Evolutionary conservation across 2,888 invertebrate species (phyloP).

Genomic region (Drosophila rubida): DNA sequence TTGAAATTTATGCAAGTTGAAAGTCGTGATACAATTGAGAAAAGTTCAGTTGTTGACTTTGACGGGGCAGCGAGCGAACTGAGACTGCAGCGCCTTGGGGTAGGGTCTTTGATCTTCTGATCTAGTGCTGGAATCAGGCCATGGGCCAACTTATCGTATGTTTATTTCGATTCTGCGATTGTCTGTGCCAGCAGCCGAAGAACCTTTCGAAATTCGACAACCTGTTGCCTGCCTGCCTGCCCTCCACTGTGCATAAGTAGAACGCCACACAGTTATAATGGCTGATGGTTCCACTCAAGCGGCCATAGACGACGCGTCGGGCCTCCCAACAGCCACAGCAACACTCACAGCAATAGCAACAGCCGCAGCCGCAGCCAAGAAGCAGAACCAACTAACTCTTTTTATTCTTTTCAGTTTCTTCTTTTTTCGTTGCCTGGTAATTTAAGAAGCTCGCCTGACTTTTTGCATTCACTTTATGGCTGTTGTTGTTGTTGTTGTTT

Average conservation of each 20-base stretch:
- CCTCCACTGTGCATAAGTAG: constrained; percentile 41
- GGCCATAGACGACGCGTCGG: constrained; percentile 29
- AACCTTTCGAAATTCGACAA: constrained; percentile 60
- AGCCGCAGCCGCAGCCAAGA: constrained; percentile 36
- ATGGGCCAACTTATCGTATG: constrained; percentile 47
- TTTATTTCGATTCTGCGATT: constrained; percentile 16
- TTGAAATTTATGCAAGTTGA: constrained; percentile 78
- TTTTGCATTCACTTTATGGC: constrained; percentile 69
- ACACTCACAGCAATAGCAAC: not conserved
- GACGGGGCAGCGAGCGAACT: constrained; percentile 14
- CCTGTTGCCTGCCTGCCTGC: constrained; percentile 43
- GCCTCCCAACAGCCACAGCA: constrained; percentile 33
- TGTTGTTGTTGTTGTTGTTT: constrained; percentile 29
- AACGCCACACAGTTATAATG: constrained; percentile 57
- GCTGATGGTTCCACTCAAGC: constrained; percentile 62
- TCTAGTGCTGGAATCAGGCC: constrained; percentile 33
- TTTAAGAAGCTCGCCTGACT: constrained; percentile 65
- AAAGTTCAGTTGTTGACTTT: constrained; percentile 68
- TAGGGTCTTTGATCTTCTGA: constrained; percentile 42
- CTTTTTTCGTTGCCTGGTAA: constrained; percentile 47
- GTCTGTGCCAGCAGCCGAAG: not conserved
- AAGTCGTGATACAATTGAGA: constrained; percentile 78
- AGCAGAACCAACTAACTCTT: constrained; percentile 64
- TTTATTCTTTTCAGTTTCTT: not conserved
- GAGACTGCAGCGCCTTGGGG: constrained; percentile 10